Evolutionary conservation across 2,888 invertebrate species (phyloP).

Genomic region (Strigamia crassipes): DNA sequence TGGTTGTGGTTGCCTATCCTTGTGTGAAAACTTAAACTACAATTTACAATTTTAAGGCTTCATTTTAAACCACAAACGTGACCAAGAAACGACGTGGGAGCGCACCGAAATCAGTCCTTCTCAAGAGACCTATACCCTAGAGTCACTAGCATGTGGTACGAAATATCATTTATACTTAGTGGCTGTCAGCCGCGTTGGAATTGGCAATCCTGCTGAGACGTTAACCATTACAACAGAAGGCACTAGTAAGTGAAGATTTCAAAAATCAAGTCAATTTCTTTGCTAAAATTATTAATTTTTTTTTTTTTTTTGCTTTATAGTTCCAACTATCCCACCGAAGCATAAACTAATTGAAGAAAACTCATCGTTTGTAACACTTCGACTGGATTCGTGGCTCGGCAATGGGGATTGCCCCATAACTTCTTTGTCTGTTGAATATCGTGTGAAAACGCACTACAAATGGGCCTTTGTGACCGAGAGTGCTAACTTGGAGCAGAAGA

Average conservation of each 20-base stretch:
- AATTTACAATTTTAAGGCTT: constrained; percentile 40
- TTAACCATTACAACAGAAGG: constrained; percentile 44
- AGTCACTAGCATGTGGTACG: constrained; percentile 42
- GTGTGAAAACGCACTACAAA: constrained; percentile 44
- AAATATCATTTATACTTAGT: constrained; percentile 45
- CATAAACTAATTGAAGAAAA: constrained; percentile 50
- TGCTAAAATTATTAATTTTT: not conserved
- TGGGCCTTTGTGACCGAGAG: constrained; percentile 50
- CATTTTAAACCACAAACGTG: constrained; percentile 44
- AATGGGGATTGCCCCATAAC: constrained; percentile 50
- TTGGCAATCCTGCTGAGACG: constrained; percentile 46
- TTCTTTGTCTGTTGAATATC: constrained; percentile 49
- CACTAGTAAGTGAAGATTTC: constrained; percentile 5
- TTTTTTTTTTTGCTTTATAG: constrained; percentile 18
- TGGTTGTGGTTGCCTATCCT: not conserved
- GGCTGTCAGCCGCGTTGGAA: constrained; percentile 46
- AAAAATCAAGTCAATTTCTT: not conserved
- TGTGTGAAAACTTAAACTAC: not conserved
- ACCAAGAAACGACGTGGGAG: constrained; percentile 44
- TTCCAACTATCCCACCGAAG: constrained; percentile 48
- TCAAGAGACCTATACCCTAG: constrained; percentile 45
- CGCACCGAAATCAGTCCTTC: constrained; percentile 46
- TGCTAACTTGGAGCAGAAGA: constrained; percentile 51
- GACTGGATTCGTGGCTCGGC: constrained; percentile 49
- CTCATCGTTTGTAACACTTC: constrained; percentile 47